Conservation (phyloP, 2,113 vertebrate species). For the Rhabdomys dilectus region DNA sequence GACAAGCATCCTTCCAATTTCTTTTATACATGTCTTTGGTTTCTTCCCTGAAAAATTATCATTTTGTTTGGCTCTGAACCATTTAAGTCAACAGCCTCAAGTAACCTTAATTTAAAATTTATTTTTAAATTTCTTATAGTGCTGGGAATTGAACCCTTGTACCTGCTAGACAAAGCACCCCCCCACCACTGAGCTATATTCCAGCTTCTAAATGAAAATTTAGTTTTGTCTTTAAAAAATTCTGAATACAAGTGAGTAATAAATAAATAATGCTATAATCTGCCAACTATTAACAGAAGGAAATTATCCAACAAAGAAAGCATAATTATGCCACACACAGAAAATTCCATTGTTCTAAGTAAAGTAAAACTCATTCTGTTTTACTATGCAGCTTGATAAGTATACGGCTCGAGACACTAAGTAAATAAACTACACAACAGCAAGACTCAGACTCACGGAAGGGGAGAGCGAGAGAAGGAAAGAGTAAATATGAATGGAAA, state of each 20-base stretch:
- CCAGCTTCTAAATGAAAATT: background rate
- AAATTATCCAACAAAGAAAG: conserved; percentile 49
- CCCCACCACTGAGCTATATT: background rate
- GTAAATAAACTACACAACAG: background rate
- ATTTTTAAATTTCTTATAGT: background rate
- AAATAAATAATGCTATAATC: conserved; percentile 32
- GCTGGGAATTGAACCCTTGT: background rate
- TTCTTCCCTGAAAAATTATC: background rate
- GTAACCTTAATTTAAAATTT: background rate
- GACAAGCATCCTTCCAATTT: background rate
- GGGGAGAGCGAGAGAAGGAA: background rate
- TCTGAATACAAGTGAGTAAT: background rate
- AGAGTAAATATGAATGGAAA: no score
- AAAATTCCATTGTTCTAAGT: conserved; percentile 44
- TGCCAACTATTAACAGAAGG: conserved; percentile 36
- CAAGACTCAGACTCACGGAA: background rate
- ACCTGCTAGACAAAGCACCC: background rate
- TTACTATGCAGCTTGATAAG: conserved; percentile 39
- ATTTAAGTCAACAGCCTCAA: background rate
- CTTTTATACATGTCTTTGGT: background rate
- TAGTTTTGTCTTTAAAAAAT: background rate
- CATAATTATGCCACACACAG: conserved; percentile 16
- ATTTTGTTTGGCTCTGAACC: conserved; percentile 1
- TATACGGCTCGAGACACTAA: background rate
- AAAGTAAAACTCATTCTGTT: conserved; percentile 19